Evolutionary conservation across 2,113 vertebrate species (phyloP), one percentile per base, ranked within the genome.

Genomic region (Rousettus leschenaultii): DNA sequence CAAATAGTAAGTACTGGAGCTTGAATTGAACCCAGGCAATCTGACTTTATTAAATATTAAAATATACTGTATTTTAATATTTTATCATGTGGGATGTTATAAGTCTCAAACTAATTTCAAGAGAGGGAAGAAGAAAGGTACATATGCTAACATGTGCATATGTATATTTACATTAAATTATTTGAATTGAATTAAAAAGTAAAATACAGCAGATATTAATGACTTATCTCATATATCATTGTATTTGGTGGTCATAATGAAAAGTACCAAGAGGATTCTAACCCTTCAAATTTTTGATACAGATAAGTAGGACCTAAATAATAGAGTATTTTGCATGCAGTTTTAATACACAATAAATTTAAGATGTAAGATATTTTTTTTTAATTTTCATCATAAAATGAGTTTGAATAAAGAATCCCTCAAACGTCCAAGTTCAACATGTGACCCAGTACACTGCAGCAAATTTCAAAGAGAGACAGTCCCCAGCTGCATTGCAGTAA

Each of bases 401-500:
- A 70, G n/a, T 82, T 61, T 88, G 26, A 22, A 38, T 51, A 86
- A 93, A 40, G 45, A 92, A 65, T 77, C 21, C 19, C 16, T 75
- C 38, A 22, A 74, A 77, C 59, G 89, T n/a, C 78, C 48, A 90
- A 77, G 59, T 92, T 86, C 61, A 91, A 51, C 74, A 79, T 65
- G 89, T 51, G 2, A 38, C 61, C n/a, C 89, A 75, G 40, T 4
- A 10, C 28, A 40, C 24, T 89, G 73, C 63, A 86, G 38, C 78
- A 74, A 55, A 86, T 93, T 85, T 85, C 70, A 66, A 51, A 93
- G 38, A 68, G 1, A 55, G 1, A 53, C 70, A 80, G n/a, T 66
- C 82, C 84, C 33, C 77, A 93, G 78, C 63, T 78, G 57, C 77
- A 86, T 9, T 93, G 95, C 95, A 94, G 68, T 86, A n/a, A 68